Percentiles rank a stretch among this genome's conserved stretches.
Conservation (phyloP, 2,113 vertebrate genomes). For the pig (Sus scrofa) region T2T-Sscrofa CM000826.6:112630001-112630500, state of each 20-base stretch:
- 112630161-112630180: neutral
- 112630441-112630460: neutral
- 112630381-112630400: neutral
- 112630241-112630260: neutral
- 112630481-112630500: neutral
- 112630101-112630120: neutral
- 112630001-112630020: neutral
- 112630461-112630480: neutral
- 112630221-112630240: neutral
- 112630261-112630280: neutral
- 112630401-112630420: neutral
- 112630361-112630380: slow-evolving; percentile 25
- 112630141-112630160: neutral
- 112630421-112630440: neutral
- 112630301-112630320: neutral
- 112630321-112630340: neutral
- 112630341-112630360: neutral
- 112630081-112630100: neutral
- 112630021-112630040: neutral
- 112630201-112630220: neutral
- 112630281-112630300: neutral
- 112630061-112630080: neutral
- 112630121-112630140: neutral
- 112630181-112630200: neutral
- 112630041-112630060: neutral